Base-by-base conservation (phyloP, 30 jellyfish, hydroid and myxozoan genomes). In the Turritopsis rubra region DNA sequence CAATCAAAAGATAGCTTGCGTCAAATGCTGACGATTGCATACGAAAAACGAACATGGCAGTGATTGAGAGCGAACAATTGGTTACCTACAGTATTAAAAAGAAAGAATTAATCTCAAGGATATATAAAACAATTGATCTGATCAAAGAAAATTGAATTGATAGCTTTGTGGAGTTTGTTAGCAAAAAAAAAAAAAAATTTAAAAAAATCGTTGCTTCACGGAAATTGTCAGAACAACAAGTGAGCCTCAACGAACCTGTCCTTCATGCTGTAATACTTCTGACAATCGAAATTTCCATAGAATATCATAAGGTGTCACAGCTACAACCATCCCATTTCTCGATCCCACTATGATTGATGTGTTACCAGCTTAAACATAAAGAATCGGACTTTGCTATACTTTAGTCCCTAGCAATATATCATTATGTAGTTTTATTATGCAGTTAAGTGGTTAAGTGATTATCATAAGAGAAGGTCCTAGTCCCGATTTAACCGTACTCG, bases 301-400 rank as follows among this genome's bases (percentile, higher is more conserved):
- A 25, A 87, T 87, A 54, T 84, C 29, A 73, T 91, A 87, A 13
- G 97, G 96, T 18, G 96, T 86, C 13, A 84, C 96, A 13, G 97
- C 96, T 7, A 86, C 85, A 21, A 91, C 19, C 28, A 90, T 83
- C 0, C 97, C 97, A 80, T 84, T 89, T 18, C 68, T 65, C 29
- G 95, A 87, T 26, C 97, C 97, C 54, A 84, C 82, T 24, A 83
- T n/a, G 1, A 91, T 91, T 18, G 88, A 29, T 84, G 79, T 71
- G 76, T 87, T 91, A 66, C 92, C 96, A 54, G 96, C 97, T 91
- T 30, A 22, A 41, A 81, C 74, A 53, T 25, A 85, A 60, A 1
- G 26, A 41, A 41, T 5, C 13, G 13, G n/a, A n/a, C n/a, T n/a
- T n/a, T n/a, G n/a, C n/a, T n/a, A n/a, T n/a, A n/a, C n/a, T n/a